Evolutionary conservation across 2,888 invertebrate genomes (phyloP).

Genomic region (Plebejus melissa): DNA sequence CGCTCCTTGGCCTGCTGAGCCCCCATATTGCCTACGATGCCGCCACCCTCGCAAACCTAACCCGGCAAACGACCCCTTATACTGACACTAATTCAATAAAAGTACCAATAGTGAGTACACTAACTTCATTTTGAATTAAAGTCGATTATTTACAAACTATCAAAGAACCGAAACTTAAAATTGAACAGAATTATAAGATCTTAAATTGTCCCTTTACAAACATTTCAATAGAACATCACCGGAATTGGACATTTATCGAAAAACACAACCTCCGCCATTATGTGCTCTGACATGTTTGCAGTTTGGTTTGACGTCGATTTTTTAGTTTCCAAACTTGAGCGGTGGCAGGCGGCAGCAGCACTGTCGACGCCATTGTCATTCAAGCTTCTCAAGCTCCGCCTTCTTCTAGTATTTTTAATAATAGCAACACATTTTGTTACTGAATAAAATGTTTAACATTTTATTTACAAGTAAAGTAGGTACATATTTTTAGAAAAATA

Average conservation of each 20-base stretch:
- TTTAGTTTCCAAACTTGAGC: conserved; percentile 45
- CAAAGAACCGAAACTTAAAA: conserved; percentile 31
- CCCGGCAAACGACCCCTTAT: conserved; percentile 41
- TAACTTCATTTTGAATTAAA: conserved; percentile 46
- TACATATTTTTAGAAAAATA: not conserved
- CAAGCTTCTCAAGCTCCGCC: not conserved
- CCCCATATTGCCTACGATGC: conserved; percentile 82
- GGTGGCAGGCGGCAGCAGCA: conserved; percentile 45
- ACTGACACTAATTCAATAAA: conserved; percentile 58
- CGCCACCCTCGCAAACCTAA: conserved; percentile 84
- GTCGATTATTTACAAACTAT: conserved; percentile 32
- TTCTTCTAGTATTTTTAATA: not conserved
- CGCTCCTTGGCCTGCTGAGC: conserved; percentile 96
- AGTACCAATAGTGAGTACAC: conserved; percentile 49
- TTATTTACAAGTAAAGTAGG: not conserved
- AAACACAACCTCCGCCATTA: conserved; percentile 73
- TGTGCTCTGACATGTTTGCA: conserved; percentile 40
- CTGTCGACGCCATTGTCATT: conserved; percentile 19
- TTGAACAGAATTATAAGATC: conserved; percentile 28
- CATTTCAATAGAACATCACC: conserved; percentile 47
- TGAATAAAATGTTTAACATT: not conserved
- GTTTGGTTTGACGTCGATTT: conserved; percentile 67
- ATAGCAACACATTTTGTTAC: not conserved
- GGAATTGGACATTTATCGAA: conserved; percentile 49
- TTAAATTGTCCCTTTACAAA: conserved; percentile 39